Base-by-base conservation (phyloP, 2,113 vertebrate genomes). In the Nothobranchius furzeri region DNA sequence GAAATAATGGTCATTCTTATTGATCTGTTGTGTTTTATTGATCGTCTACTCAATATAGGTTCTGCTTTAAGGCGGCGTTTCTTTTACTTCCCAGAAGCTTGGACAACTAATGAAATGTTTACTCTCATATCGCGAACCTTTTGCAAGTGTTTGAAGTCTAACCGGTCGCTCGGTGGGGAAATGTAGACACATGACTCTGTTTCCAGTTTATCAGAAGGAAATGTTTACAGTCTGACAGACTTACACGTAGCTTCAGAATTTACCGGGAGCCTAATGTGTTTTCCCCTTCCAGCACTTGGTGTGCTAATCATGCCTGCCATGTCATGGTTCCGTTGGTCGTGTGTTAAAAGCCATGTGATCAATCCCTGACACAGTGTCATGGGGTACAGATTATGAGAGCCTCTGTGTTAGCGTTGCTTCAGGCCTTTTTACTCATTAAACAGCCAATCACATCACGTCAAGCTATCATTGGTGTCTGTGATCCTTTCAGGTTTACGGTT, bases 361-460 rank as follows among this genome's bases (percentile, higher is more conserved):
- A 70, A 73, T 85, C 79, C 74, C 82, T 91, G 89, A 91, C 87
- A 86, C 79, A 15, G 73, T 88, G 89, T 91, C 88, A 91, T 90
- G 89, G 79, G 88, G 78, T 87, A 68, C 74, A 89, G 87, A 91
- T 90, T 90, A 90, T 77, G 52, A 59, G 73, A 73, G 76, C 74
- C 59, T 49, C 30, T 12, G 1, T 68, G 70, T 68, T 73, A 47
- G 20, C 51, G 55, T 68, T 50, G 45, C 63, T 8, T 63, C 37
- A 50, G n/a, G 9, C 11, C 2, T 52, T 56, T 17, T 68, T 14
- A 2, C 11, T 30, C 25, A 20, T 13, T 7, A 7, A 3, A 6
- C 20, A 14, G 20, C 3, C 5, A 42, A 2, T 53, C 15, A 0
- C 7, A 10, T 45, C 15, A 53, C 17, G 20, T 7, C 36, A 30